These are phyloP conservation scores for Metridium senile DNA, from an alignment of 92 coral and sea anemone species.

Conservation along the genomic window DNA sequence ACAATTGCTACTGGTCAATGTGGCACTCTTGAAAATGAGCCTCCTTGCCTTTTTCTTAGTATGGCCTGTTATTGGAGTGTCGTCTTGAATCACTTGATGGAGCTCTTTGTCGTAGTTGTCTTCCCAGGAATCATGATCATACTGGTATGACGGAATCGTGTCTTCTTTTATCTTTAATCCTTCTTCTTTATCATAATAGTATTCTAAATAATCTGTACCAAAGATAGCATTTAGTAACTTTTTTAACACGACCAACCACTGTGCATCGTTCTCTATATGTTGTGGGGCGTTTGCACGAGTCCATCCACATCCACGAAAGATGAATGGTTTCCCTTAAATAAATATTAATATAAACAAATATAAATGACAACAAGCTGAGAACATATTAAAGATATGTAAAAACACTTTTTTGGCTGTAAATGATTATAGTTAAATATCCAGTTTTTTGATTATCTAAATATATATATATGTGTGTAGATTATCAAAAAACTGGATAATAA, in stretches of 20 bases:
- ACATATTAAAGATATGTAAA: no score
- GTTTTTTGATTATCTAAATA: no score
- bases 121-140: constrained; percentile 30
- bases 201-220: constrained; percentile 6
- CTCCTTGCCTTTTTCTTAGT: not conserved
- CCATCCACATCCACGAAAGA: constrained; percentile 50
- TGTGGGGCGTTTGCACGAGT: constrained; percentile 1
- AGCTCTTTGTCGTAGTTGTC: not conserved
- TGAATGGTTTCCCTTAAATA: constrained; percentile 12
- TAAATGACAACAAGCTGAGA: no score
- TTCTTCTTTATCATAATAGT: constrained; percentile 4
- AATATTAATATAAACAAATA: not conserved
- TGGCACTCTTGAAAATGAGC: not conserved
- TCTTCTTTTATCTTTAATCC: not conserved
- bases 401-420: no score
- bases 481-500: not conserved
- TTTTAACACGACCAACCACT: constrained; percentile 26
- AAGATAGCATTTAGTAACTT: constrained; percentile 7
- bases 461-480: no score
- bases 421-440: no score
- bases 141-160: not conserved
- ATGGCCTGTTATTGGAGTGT: not conserved
- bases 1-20: not conserved
- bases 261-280: constrained; percentile 1
- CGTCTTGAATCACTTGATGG: not conserved